Evolutionary conservation across 1,140 invertebrate species (phyloP).

Genomic region (Drosophila willistoni): DNA sequence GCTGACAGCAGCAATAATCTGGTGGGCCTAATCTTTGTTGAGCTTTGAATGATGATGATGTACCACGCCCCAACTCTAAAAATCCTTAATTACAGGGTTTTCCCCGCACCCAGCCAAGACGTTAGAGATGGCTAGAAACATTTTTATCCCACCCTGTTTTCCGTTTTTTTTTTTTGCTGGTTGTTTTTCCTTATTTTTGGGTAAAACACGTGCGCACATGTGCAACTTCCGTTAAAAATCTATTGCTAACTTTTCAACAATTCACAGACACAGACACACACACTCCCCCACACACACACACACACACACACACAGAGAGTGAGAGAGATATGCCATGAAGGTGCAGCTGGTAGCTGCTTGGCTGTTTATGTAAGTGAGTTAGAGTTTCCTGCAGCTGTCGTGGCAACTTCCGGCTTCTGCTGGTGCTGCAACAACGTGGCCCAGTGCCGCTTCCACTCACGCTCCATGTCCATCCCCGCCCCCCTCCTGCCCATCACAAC

Average conservation of each 20-base stretch:
- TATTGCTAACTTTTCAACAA: slow-evolving; percentile 81
- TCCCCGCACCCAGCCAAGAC: slow-evolving; percentile 20
- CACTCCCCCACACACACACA: neutral
- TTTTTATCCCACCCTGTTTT: neutral
- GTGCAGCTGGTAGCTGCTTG: slow-evolving; percentile 43
- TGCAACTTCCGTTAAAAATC: slow-evolving; percentile 81
- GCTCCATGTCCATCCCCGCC: too few species aligned
- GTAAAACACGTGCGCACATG: slow-evolving; percentile 77
- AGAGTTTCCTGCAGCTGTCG: slow-evolving; percentile 80
- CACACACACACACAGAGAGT: slow-evolving; percentile 14
- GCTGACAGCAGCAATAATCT: slow-evolving; percentile 55
- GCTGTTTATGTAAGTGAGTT: slow-evolving; percentile 78
- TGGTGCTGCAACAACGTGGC: slow-evolving; percentile 26
- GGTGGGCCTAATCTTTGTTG: slow-evolving; percentile 71
- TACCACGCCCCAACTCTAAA: slow-evolving; percentile 61
- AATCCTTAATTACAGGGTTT: slow-evolving; percentile 76
- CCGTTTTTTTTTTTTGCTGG: neutral
- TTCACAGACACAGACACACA: slow-evolving; percentile 49
- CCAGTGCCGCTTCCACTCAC: slow-evolving; percentile 18
- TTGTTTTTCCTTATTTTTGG: slow-evolving; percentile 34
- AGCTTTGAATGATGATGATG: slow-evolving; percentile 80
- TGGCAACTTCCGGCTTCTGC: slow-evolving; percentile 73
- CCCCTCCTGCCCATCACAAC: neutral
- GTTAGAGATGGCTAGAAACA: neutral
- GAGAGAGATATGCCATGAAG: slow-evolving; percentile 23